Evolutionary conservation across 2,888 invertebrate genomes (phyloP).

Genomic region (Campoplex capitator): DNA sequence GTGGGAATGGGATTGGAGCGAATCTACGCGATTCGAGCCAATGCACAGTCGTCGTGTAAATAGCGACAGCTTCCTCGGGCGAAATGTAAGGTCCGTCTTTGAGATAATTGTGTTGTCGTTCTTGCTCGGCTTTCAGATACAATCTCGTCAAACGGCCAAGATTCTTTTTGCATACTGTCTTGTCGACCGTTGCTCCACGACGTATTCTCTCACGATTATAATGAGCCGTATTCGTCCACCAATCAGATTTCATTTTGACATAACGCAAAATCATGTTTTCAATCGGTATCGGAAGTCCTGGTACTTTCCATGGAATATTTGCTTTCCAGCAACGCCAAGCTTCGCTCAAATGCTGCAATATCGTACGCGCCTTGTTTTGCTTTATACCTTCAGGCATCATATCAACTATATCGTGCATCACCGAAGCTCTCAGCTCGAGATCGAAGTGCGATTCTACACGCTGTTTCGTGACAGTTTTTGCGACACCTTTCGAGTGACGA

Average conservation of each 20-base stretch:
- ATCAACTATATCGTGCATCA: constrained; percentile 99
- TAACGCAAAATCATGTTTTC: constrained; percentile 99
- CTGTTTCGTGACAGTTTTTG: constrained; percentile 99
- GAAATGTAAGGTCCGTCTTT: constrained; percentile 99
- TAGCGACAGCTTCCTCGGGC: constrained; percentile 99
- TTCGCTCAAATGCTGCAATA: constrained; percentile 99
- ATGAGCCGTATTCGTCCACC: constrained; percentile 99
- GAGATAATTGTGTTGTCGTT: constrained; percentile 99
- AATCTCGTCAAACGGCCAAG: constrained; percentile 98
- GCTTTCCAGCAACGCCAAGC: constrained; percentile 99
- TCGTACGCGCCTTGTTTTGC: constrained; percentile 99
- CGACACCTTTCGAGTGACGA: constrained; percentile 99
- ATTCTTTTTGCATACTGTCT: constrained; percentile 99
- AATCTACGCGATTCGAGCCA: constrained; percentile 99
- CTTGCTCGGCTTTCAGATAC: constrained; percentile 99
- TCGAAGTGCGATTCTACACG: constrained; percentile 99
- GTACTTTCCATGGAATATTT: constrained; percentile 99
- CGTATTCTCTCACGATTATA: constrained; percentile 99
- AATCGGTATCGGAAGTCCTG: constrained; percentile 99
- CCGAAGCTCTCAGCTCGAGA: constrained; percentile 98
- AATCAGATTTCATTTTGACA: constrained; percentile 99
- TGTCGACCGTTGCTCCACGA: constrained; percentile 99
- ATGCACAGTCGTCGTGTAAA: constrained; percentile 99
- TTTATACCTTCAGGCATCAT: constrained; percentile 99
- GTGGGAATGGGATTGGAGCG: constrained; percentile 99